Conservation (phyloP, 2,113 vertebrate species). For the Rhinopomastus cyanomelas region DNA sequence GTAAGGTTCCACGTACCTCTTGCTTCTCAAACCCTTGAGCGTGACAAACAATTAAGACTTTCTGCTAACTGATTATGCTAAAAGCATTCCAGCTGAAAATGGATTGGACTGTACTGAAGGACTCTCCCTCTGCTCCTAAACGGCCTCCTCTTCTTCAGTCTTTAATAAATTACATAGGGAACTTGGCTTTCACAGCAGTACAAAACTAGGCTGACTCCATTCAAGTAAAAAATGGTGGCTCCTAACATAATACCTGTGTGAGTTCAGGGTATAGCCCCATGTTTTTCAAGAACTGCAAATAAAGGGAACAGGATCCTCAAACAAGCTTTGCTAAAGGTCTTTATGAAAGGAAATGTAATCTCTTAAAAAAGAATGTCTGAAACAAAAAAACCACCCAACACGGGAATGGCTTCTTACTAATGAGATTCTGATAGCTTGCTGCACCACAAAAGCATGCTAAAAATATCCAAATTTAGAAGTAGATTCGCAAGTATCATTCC, state of each 20-base stretch:
- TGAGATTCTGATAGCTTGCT: background rate
- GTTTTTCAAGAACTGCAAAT: background rate
- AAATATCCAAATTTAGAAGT: background rate
- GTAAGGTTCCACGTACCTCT: background rate
- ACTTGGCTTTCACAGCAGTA: background rate
- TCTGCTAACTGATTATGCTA: background rate
- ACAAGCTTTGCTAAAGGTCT: background rate
- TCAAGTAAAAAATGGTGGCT: background rate
- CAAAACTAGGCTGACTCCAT: background rate
- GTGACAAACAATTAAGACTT: rapidly evolving
- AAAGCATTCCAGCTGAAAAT: background rate
- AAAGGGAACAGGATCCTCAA: constrained; percentile 38
- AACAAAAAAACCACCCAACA: background rate
- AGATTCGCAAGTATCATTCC: background rate
- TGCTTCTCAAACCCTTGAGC: background rate
- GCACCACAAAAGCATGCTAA: background rate
- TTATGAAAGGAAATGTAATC: constrained; percentile 8
- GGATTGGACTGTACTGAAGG: background rate
- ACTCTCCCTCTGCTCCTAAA: rapidly evolving
- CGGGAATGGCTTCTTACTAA: background rate
- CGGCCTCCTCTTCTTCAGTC: background rate
- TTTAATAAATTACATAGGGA: background rate
- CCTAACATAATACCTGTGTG: background rate
- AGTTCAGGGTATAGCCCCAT: background rate
- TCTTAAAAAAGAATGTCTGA: constrained; percentile 8